A percentile compares a stretch with the other conserved stretches of the same genome.
Evolutionary conservation across 2,797 vertebrate genomes (phyloP).

Genomic region (Notoglanidium macrostoma): DNA sequence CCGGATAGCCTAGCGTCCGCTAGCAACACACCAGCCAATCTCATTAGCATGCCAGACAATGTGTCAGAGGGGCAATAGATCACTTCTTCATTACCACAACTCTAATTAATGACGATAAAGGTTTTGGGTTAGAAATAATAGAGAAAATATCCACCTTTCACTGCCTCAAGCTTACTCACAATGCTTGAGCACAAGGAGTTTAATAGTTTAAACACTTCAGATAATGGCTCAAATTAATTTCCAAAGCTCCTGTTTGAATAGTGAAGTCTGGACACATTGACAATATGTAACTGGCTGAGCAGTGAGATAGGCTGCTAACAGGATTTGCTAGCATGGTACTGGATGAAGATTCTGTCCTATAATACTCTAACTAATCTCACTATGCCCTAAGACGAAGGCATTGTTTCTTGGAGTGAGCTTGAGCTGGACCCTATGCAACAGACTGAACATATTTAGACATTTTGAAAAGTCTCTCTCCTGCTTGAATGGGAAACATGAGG

Average conservation of each 20-base stretch:
- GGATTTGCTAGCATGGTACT: constrained; percentile 72
- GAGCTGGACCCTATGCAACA: constrained; percentile 63
- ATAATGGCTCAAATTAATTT: constrained; percentile 82
- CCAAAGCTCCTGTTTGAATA: constrained; percentile 70
- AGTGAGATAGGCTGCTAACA: constrained; percentile 73
- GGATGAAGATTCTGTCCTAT: constrained; percentile 36
- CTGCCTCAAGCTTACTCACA: constrained; percentile 51
- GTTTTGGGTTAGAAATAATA: constrained; percentile 50
- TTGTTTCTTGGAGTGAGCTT: constrained; percentile 69
- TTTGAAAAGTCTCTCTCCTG: constrained; percentile 78
- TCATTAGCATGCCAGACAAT: constrained; percentile 58
- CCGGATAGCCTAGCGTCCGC: constrained; percentile 45
- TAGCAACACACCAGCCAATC: constrained; percentile 60
- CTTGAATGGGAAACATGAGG: constrained; percentile 76
- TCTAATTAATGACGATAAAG: constrained; percentile 64
- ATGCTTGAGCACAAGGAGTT: constrained; percentile 62
- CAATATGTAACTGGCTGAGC: constrained; percentile 65
- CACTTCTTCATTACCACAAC: constrained; percentile 60
- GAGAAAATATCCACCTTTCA: constrained; percentile 55
- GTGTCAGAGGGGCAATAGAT: constrained; percentile 53
- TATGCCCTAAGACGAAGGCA: constrained; percentile 53
- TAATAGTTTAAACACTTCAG: constrained; percentile 70
- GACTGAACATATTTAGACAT: constrained; percentile 77
- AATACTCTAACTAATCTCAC: constrained; percentile 53
- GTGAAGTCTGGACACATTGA: constrained; percentile 62